Percentiles rank a stretch among this genome's conserved stretches.
phyloP scores from a whole-genome alignment of 2,113 vertebrate species.

The Amblyopsis rosae region DNA sequence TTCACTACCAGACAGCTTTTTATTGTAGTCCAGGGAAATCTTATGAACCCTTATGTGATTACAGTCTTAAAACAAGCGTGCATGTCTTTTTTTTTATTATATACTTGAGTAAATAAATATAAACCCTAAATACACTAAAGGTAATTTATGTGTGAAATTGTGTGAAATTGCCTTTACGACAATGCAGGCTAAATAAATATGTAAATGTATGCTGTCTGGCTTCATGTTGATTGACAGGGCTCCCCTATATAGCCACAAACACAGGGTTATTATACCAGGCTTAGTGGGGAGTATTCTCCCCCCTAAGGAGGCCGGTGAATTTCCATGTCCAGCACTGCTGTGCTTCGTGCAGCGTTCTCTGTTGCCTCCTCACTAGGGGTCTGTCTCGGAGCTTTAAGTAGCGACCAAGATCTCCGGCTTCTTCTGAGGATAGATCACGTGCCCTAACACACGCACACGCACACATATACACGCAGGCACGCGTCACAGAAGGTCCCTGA shows the following conservation, averaged over 20 bases:
- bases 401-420: slow-evolving; percentile 25
- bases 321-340: slow-evolving; percentile 49
- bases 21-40: slow-evolving; percentile 11
- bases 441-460: background rate
- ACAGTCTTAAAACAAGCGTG: no score
- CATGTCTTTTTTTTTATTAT: no score
- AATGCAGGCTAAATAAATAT: slow-evolving; percentile 44
- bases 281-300: slow-evolving; percentile 51
- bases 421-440: background rate
- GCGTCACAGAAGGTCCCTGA: background rate
- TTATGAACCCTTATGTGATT: no score
- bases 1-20: slow-evolving; percentile 7
- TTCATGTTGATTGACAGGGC: slow-evolving; percentile 65
- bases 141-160: slow-evolving; percentile 7
- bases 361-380: slow-evolving; percentile 16
- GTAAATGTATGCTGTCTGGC: slow-evolving; percentile 57
- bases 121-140: background rate
- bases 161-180: slow-evolving; percentile 26
- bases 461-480: background rate
- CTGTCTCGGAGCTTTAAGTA: slow-evolving; percentile 18
- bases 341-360: slow-evolving; percentile 26
- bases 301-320: slow-evolving; percentile 52
- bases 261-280: slow-evolving; percentile 54
- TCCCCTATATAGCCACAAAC: slow-evolving; percentile 43
- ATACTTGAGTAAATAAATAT: background rate